Percentiles rank a stretch among this genome's conserved stretches.
These are phyloP conservation scores for Acleris holmiana DNA, from an alignment of 2,888 invertebrate genomes.

Conservation along the genomic window DNA sequence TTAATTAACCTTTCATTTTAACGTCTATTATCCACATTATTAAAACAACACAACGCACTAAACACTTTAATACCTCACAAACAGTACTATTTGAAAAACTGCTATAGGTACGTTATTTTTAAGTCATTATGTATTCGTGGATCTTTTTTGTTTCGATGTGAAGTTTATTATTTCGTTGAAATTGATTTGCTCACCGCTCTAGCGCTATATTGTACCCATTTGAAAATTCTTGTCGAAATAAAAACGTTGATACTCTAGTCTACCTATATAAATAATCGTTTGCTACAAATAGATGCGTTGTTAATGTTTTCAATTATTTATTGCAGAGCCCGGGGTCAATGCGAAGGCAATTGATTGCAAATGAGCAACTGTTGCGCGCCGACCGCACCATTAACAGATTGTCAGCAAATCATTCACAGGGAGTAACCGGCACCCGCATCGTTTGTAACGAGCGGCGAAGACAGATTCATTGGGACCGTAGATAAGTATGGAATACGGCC, in stretches of 20 bases:
- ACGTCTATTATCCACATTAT: slow-evolving; percentile 9
- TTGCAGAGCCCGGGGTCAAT: too few species aligned
- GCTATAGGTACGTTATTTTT: too few species aligned
- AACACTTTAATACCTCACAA: too few species aligned
- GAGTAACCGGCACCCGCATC: slow-evolving; percentile 52
- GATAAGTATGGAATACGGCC: slow-evolving; percentile 59
- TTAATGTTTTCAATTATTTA: too few species aligned
- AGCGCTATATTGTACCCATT: slow-evolving; percentile 1
- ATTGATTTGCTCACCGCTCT: slow-evolving; percentile 17
- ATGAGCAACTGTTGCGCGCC: background rate
- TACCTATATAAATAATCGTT: slow-evolving; percentile 2
- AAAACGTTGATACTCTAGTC: slow-evolving; percentile 6
- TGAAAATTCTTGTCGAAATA: slow-evolving; percentile 15
- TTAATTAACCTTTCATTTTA: too few species aligned
- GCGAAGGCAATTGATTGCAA: too few species aligned
- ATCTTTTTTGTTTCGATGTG: slow-evolving; percentile 7
- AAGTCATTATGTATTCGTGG: background rate
- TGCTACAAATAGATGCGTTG: background rate
- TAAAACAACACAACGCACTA: background rate
- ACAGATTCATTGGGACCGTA: slow-evolving; percentile 45
- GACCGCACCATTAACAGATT: background rate
- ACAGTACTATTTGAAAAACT: too few species aligned
- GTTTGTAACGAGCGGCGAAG: slow-evolving; percentile 20
- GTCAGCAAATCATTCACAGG: slow-evolving; percentile 9
- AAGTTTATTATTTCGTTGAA: slow-evolving; percentile 12